Conservation (phyloP, 2,888 invertebrate genomes). For the Fragum whitleyi region DNA sequence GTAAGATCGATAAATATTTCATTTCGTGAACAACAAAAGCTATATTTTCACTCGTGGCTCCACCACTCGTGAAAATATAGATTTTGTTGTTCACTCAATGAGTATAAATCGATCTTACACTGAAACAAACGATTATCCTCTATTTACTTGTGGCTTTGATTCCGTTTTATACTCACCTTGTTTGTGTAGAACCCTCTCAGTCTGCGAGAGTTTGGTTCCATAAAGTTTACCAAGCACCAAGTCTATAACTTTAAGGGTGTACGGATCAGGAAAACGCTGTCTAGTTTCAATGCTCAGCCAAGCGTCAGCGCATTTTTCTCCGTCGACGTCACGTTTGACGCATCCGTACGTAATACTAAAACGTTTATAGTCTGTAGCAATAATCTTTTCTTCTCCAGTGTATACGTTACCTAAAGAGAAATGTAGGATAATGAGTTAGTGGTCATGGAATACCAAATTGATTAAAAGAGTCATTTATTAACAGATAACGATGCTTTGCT, state of each 20-base stretch:
- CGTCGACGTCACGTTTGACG: not conserved
- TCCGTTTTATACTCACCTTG: not conserved
- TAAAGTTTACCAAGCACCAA: not conserved
- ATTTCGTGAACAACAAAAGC: too few species aligned
- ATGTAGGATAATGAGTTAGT: too few species aligned
- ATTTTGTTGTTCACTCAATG: too few species aligned
- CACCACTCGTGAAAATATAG: too few species aligned
- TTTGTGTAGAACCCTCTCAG: not conserved
- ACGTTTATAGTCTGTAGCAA: conserved; percentile 16
- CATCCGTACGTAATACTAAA: not conserved
- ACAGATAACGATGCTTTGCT: not conserved
- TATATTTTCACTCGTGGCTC: too few species aligned
- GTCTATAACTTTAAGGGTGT: not conserved
- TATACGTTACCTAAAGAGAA: not conserved
- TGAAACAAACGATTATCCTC: too few species aligned
- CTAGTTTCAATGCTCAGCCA: conserved; percentile 10
- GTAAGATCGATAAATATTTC: too few species aligned
- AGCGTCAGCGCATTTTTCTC: not conserved
- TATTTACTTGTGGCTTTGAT: too few species aligned
- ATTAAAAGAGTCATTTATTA: not conserved
- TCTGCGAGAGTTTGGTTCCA: not conserved
- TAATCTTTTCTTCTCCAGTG: conserved; percentile 4
- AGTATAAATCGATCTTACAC: too few species aligned
- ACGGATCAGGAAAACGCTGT: not conserved
- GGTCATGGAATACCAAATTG: not conserved